Conservation (phyloP, 2,113 vertebrate species). For the Chloebia gouldiae region DNA sequence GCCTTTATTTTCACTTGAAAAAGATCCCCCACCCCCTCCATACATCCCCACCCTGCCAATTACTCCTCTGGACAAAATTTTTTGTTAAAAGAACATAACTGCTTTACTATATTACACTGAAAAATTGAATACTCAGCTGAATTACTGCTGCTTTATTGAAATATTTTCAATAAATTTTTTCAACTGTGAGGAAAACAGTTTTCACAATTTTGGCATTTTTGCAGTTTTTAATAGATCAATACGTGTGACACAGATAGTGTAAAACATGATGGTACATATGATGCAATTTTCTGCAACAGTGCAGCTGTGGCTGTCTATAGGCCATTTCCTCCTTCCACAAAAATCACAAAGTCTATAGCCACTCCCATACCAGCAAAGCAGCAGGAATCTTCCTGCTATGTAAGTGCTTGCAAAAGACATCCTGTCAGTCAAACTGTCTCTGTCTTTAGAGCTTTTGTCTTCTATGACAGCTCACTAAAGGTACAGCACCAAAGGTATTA, state of each 20-base stretch:
- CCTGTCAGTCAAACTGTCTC: not conserved
- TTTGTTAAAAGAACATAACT: not conserved
- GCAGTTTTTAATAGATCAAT: not conserved
- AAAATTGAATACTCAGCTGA: not conserved
- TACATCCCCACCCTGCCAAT: rapidly evolving
- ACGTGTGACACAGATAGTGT: not conserved
- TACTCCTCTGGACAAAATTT: not conserved
- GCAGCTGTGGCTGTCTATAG: not conserved
- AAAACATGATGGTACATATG: not conserved
- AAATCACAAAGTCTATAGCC: not conserved
- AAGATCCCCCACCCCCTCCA: not conserved
- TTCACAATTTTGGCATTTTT: not conserved
- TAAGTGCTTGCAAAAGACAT: not conserved
- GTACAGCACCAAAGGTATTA: not conserved
- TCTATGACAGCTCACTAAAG: not conserved
- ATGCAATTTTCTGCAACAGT: not conserved
- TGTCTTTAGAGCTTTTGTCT: not conserved
- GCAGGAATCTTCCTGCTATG: not conserved
- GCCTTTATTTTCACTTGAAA: not conserved
- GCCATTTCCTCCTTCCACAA: not conserved
- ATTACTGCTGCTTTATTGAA: not conserved
- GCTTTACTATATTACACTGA: not conserved
- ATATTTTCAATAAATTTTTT: not conserved
- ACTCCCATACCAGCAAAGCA: not conserved
- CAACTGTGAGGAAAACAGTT: not conserved